Conservation (phyloP, 2,113 vertebrate species). For the Zosterops lateralis region DNA sequence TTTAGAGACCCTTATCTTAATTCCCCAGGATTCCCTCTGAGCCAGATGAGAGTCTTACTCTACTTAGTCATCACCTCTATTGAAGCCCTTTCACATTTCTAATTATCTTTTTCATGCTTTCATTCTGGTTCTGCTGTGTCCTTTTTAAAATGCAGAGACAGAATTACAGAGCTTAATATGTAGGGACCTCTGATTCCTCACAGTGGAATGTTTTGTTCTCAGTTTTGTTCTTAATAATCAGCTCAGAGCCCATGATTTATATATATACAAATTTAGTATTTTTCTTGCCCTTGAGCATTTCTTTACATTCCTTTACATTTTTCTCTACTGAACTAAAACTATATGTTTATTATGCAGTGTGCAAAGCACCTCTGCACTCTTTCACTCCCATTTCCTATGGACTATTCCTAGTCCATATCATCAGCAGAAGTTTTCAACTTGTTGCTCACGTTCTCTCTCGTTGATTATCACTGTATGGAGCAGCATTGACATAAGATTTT, state of each 20-base stretch:
- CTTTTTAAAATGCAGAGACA: background rate
- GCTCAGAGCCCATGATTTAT: background rate
- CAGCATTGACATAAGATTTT: background rate
- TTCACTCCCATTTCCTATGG: background rate
- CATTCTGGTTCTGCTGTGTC: background rate
- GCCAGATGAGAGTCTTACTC: background rate
- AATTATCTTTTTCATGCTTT: background rate
- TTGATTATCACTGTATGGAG: background rate
- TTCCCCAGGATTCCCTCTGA: background rate
- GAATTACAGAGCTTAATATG: background rate
- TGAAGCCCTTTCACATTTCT: background rate
- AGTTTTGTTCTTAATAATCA: background rate
- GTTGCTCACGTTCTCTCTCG: background rate
- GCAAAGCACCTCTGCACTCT: background rate
- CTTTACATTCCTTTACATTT: background rate
- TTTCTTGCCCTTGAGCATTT: background rate
- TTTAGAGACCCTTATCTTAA: conserved; percentile 3
- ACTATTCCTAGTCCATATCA: background rate
- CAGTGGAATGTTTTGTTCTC: background rate
- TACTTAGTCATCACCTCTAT: background rate
- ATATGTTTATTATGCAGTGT: background rate
- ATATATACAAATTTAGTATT: background rate
- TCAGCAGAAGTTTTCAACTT: background rate
- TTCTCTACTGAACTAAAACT: background rate
- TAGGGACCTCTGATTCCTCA: background rate